Evolutionary conservation across 1,140 invertebrate species (phyloP), one percentile per base, ranked within the genome.

Genomic region (Andrena cerasifolii): DNA sequence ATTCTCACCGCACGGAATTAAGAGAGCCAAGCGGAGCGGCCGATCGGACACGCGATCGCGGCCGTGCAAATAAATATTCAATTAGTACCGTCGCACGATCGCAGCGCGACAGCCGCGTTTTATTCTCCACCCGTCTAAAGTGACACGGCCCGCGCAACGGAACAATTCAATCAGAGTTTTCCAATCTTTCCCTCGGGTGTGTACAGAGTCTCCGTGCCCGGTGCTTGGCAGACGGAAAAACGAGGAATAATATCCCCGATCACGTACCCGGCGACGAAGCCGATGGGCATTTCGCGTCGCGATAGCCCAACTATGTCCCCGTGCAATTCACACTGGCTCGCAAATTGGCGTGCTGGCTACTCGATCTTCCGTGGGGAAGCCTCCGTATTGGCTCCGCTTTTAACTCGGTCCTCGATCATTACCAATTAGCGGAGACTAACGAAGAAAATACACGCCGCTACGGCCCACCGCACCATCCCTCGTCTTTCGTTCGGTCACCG

Each of bases 21-120:
- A 73, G 47, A 62, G 24, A n/a, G 2, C 7, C 18, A 6, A 7
- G 24, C 4, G 2, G 12, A 14, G 2, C n/a, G 14, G 1, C 24
- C 26, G 36, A 26, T 26, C 2, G 18, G 24, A 33, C 28, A 24
- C 12, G 16, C 54, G 54, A 74, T 45, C 43, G 8, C 40, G 63
- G 28, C 0, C 54, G 33, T 40, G 71, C 31, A 59, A 61, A 77
- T 70, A 77, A 70, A 77, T 61, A 77, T 77, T 77, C 65, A 51
- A 70, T 70, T 59, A 51, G 54, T 49, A 58, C 18, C n/a, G 51
- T 26, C 56, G 40, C n/a, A 0, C n/a, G n/a, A n/a, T n/a, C n/a
- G n/a, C n/a, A n/a, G n/a, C n/a, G n/a, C n/a, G n/a, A n/a, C n/a
- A n/a, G n/a, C 18, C 31, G 28, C 4, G 31, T 4, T 16, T 10